These are phyloP conservation scores for Subacronicta megacephala DNA, from an alignment of 2,888 invertebrate species.

Conservation along the genomic window DNA sequence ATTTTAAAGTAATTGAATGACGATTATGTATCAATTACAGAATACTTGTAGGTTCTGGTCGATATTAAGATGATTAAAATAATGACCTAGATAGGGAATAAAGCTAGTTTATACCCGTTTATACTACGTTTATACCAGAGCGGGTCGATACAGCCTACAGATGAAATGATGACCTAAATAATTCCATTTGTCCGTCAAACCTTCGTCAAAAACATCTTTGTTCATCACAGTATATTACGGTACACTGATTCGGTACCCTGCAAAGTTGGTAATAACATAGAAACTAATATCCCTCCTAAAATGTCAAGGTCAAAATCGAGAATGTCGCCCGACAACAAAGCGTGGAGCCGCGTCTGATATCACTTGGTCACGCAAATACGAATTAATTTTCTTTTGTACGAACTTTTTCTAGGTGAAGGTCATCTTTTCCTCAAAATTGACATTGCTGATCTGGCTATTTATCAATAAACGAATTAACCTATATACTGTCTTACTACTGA, in stretches of 20 bases:
- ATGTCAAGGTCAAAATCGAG: constrained; percentile 52
- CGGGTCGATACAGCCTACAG: neutral
- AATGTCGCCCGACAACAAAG: constrained; percentile 44
- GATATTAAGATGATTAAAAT: no score
- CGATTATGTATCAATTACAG: no score
- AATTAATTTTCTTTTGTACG: constrained; percentile 45
- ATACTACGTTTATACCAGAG: no score
- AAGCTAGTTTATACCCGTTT: no score
- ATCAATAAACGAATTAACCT: no score
- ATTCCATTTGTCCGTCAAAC: neutral
- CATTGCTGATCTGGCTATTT: no score
- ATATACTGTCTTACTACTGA: no score
- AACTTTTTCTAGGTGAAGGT: constrained; percentile 21
- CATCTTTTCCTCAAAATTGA: no score
- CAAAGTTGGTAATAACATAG: constrained; percentile 17
- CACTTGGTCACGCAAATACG: constrained; percentile 44
- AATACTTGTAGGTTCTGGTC: no score
- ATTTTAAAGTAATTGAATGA: no score
- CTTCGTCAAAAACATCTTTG: constrained; percentile 3
- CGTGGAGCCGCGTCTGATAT: constrained; percentile 29
- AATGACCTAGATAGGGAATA: no score
- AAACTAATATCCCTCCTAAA: constrained; percentile 39
- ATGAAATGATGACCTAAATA: neutral
- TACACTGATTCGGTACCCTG: constrained; percentile 14
- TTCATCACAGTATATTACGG: neutral